phyloP scores from a whole-genome alignment of 92 coral and sea anemone genomes.

The Palythoa grandiflora region DNA sequence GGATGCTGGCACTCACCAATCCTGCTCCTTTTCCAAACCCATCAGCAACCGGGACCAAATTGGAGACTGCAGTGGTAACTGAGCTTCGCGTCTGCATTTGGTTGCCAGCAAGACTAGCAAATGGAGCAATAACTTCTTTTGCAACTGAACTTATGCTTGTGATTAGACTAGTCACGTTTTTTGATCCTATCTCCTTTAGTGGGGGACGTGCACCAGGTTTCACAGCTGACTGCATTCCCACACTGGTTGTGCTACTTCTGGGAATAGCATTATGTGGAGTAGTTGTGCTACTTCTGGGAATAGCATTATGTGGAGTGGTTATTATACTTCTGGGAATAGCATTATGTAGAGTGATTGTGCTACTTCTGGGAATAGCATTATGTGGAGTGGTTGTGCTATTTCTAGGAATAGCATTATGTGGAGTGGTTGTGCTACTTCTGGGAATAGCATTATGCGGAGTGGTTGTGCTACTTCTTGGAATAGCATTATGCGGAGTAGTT shows the following conservation, averaged over 20 bases:
- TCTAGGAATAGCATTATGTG: no score
- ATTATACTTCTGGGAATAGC: no score
- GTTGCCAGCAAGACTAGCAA: background rate
- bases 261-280: background rate
- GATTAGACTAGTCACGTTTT: background rate
- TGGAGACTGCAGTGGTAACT: background rate
- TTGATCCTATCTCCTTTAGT: background rate
- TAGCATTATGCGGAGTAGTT: no score
- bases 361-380: no score
- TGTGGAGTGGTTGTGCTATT: no score
- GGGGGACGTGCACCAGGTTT: background rate
- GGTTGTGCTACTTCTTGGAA: no score
- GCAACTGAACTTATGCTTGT: background rate
- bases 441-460: no score
- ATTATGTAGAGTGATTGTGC: no score
- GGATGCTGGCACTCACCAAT: background rate
- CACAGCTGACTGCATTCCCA: background rate
- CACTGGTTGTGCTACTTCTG: background rate
- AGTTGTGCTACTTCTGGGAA: background rate
- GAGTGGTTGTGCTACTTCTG: no score
- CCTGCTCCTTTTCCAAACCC: background rate
- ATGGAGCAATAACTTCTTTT: background rate
- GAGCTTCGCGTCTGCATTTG: background rate
- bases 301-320: no score
- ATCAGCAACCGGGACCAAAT: conserved; percentile 1